phyloP scores from a whole-genome alignment of 1,140 invertebrate genomes.

The Meloidogyne floridensis region DNA sequence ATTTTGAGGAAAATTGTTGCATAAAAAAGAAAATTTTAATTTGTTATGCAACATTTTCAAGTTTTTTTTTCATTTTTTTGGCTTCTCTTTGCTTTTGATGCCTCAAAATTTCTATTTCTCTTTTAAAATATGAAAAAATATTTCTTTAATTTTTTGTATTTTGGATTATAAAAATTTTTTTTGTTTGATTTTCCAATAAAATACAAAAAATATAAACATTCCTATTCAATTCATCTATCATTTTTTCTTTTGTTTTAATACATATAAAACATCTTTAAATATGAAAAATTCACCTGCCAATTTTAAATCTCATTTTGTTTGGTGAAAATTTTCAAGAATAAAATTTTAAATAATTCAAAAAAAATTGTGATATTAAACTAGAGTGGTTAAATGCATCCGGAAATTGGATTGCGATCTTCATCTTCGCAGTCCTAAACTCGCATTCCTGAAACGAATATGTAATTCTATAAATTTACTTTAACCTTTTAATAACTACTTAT shows the following conservation, averaged over 20 bases:
- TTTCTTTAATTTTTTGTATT: not conserved
- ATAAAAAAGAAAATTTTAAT: too few species aligned
- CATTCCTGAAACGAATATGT: too few species aligned
- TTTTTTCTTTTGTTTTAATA: not conserved
- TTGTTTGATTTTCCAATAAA: not conserved
- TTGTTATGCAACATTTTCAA: not conserved
- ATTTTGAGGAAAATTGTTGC: too few species aligned
- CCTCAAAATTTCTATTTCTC: not conserved
- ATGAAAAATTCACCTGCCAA: not conserved
- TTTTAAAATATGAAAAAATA: not conserved
- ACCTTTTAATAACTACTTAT: too few species aligned
- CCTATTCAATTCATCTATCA: not conserved
- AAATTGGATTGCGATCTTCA: too few species aligned
- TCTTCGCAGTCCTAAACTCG: too few species aligned
- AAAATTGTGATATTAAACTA: too few species aligned
- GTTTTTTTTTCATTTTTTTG: not conserved
- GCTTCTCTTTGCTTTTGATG: not conserved
- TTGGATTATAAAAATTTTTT: not conserved
- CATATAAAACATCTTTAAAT: too few species aligned
- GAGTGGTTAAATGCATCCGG: too few species aligned
- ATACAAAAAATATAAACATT: slow-evolving; percentile 7
- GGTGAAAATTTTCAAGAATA: not conserved
- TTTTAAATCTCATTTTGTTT: slow-evolving; percentile 1
- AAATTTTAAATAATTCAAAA: not conserved
- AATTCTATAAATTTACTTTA: too few species aligned